Evolutionary conservation across 2,797 vertebrate genomes (phyloP).

Genomic region (Gastrophryne carolinensis): DNA sequence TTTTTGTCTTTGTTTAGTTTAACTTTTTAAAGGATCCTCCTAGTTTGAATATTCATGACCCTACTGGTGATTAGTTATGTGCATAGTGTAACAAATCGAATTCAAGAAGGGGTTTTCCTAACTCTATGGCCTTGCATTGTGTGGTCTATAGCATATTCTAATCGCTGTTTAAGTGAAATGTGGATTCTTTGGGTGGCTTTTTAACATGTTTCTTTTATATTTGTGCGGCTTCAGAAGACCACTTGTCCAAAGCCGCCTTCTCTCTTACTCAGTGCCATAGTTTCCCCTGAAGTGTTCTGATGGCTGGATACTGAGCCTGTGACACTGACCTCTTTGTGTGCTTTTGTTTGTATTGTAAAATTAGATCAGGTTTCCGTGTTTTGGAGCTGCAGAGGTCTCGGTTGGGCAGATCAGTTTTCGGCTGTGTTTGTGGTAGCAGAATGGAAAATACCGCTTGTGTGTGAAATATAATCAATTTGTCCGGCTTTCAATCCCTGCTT

Average conservation of each 20-base stretch:
- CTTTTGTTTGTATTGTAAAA: constrained; percentile 27
- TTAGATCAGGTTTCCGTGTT: constrained; percentile 42
- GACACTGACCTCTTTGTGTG: constrained; percentile 38
- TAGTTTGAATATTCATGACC: too few relatives aligned
- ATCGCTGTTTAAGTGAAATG: neutral
- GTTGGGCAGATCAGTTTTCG: constrained; percentile 34
- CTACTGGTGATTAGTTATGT: too few relatives aligned
- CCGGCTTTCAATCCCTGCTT: constrained; percentile 15
- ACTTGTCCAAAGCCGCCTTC: neutral
- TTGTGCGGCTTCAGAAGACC: neutral
- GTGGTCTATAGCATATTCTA: too few relatives aligned
- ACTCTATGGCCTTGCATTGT: too few relatives aligned
- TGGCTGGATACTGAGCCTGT: constrained; percentile 2
- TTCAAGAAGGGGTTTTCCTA: too few relatives aligned
- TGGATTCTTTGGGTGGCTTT: neutral
- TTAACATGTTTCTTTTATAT: constrained; percentile 7
- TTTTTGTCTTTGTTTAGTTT: too few relatives aligned
- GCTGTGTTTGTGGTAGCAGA: constrained; percentile 25
- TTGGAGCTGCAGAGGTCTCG: constrained; percentile 13
- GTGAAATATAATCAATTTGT: constrained; percentile 27
- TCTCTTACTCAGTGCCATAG: neutral
- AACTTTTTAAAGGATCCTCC: too few relatives aligned
- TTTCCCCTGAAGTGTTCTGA: neutral
- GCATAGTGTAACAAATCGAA: too few relatives aligned
- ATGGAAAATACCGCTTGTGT: constrained; percentile 6